Base-by-base conservation (phyloP, 2,113 vertebrate species). In the Sisor rabdophorus region DNA sequence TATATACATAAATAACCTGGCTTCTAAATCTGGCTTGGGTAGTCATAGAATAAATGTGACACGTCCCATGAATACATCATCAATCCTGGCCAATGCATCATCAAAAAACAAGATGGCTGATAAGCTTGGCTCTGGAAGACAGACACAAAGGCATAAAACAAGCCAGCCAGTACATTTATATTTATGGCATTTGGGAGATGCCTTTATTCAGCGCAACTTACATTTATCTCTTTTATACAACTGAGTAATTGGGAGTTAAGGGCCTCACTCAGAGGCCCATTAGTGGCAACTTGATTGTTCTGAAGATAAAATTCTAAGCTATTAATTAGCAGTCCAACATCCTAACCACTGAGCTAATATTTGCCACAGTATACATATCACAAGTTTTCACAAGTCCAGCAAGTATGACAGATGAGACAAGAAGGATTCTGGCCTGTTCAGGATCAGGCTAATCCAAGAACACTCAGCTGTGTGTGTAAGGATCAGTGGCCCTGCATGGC, bases 401-500 rank as follows among this genome's bases (percentile, higher is more conserved):
- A 52, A 22, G 32, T 24, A 63, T 65, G 17, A 58, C 68, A 74
- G 26, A 70, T 53, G 56, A 72, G 73, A 73, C 55, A 17, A 65
- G 76, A 47, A 78, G 50, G 53, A 44, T 71, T 28, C 44, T 72
- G 75, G 50, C 48, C 63, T 58, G 69, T 72, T 73, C 71, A 44
- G 69, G 60, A 63, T 77, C 61, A 69, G 73, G 53, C 71, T 80
- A 79, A 80, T 84, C 81, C 76, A 79, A 73, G 52, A 83, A 73
- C 76, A 81, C 80, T 79, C 70, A 82, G 78, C 75, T 78, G 71
- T 78, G 80, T 76, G 70, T 84, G 28, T 65, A 73, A 40, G 71
- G 63, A 76, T 71, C 76, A 77, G 79, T 78, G 47, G n/a, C n/a
- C n/a, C n/a, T 26, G 58, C 30, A 71, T 68, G 65, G 58, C 74